These are phyloP conservation scores for Erythrolamprus reginae DNA, from an alignment of 2,113 vertebrate genomes.

Conservation along the genomic window DNA sequence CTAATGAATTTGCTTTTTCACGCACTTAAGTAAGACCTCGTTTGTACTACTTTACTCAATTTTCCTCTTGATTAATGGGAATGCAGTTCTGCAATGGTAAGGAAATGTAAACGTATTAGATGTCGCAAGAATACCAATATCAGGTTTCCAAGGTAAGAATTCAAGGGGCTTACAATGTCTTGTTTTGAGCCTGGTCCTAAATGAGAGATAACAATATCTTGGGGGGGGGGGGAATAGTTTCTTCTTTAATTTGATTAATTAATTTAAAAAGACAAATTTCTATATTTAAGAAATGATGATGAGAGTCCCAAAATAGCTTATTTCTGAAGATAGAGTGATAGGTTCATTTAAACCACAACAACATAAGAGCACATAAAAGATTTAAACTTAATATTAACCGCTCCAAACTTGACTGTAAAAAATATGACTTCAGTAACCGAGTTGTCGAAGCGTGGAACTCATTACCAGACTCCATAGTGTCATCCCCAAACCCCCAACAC, in stretches of 20 bases:
- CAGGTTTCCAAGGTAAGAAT: slow-evolving; percentile 52
- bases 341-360: slow-evolving; percentile 25
- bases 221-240: slow-evolving; percentile 38
- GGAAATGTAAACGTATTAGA: slow-evolving; percentile 47
- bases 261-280: neutral
- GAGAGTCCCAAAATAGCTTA: slow-evolving; percentile 27
- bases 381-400: too few relatives aligned
- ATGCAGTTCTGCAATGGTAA: slow-evolving; percentile 41
- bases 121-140: slow-evolving; percentile 57
- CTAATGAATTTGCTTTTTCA: slow-evolving; percentile 69
- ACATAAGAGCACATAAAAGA: too few relatives aligned
- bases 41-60: slow-evolving; percentile 65
- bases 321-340: slow-evolving; percentile 15
- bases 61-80: slow-evolving; percentile 71
- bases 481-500: too few relatives aligned
- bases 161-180: slow-evolving; percentile 42
- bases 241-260: neutral
- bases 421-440: too few relatives aligned
- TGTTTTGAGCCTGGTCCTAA: slow-evolving; percentile 55
- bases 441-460: too few relatives aligned
- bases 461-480: too few relatives aligned
- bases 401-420: too few relatives aligned
- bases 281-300: slow-evolving; percentile 37
- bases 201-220: slow-evolving; percentile 56
- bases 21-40: slow-evolving; percentile 62